Conservation (phyloP, 2,797 vertebrate species). For the Echiichthys vipera region DNA sequence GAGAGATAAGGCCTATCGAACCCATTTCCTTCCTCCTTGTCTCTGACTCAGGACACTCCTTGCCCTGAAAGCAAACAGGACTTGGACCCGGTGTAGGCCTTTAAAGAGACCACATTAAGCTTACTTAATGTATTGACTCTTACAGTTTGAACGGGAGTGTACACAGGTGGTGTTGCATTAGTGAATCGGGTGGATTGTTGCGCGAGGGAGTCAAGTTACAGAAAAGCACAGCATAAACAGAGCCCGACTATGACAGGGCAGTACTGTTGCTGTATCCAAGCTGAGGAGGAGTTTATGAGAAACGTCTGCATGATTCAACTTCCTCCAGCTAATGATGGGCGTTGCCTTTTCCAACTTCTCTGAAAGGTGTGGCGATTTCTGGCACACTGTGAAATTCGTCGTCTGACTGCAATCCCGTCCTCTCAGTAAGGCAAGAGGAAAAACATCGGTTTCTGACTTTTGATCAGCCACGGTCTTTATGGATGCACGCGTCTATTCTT, state of each 20-base stretch:
- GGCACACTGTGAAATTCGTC: not conserved
- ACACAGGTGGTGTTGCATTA: not conserved
- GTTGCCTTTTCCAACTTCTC: conserved; percentile 36
- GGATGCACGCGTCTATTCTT: not conserved
- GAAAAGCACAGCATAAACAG: too few relatives aligned
- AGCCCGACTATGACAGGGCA: not conserved
- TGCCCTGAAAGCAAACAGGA: conserved; percentile 24
- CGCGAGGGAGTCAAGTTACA: not conserved
- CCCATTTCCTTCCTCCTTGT: not conserved
- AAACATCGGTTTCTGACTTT: not conserved
- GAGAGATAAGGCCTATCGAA: not conserved
- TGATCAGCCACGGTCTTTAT: not conserved
- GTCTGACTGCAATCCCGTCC: conserved; percentile 4
- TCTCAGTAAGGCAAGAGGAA: conserved; percentile 49
- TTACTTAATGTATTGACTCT: not conserved
- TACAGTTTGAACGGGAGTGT: not conserved
- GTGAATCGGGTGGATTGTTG: not conserved
- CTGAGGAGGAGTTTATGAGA: conserved; percentile 57
- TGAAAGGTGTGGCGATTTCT: conserved; percentile 61
- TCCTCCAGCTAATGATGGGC: conserved; percentile 45
- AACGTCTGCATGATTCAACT: conserved; percentile 33
- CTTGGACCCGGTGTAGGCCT: not conserved
- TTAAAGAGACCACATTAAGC: too few relatives aligned
- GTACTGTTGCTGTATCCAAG: not conserved
- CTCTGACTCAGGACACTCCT: conserved; percentile 17